A percentile compares a stretch with the other conserved stretches of the same genome.
These are phyloP conservation scores for Drosophila imparisetae DNA, from an alignment of 2,888 invertebrate species.

Conservation along the genomic window DNA sequence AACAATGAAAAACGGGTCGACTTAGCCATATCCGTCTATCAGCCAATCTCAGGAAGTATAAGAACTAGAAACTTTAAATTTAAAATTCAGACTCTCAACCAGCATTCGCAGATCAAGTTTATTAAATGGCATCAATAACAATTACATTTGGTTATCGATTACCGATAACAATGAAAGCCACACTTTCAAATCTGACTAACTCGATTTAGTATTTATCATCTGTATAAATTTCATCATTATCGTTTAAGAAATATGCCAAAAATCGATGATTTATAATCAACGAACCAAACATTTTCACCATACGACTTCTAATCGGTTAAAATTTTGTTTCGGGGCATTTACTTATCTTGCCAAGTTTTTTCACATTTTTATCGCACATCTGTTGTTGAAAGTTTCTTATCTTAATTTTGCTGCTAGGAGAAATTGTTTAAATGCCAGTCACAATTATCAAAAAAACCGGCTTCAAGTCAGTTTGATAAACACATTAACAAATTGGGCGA, in stretches of 20 bases:
- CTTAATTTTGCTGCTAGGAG: slow-evolving; percentile 18
- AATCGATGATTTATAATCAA: neutral
- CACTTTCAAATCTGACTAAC: neutral
- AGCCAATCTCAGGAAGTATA: neutral
- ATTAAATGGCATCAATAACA: neutral
- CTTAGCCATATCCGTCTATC: neutral
- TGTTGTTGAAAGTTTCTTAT: slow-evolving; percentile 20
- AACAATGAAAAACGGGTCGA: neutral
- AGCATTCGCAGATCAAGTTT: neutral
- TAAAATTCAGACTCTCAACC: neutral
- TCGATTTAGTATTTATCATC: neutral
- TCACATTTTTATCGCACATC: slow-evolving; percentile 5
- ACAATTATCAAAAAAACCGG: slow-evolving; percentile 25
- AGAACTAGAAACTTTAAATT: neutral
- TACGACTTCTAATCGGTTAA: neutral
- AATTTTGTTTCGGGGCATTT: neutral
- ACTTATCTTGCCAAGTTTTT: neutral
- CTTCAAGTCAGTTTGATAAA: slow-evolving; percentile 14
- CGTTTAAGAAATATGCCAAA: neutral
- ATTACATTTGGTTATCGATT: neutral
- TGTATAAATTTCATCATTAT: neutral
- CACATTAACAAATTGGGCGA: slow-evolving; percentile 39
- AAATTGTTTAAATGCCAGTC: slow-evolving; percentile 14
- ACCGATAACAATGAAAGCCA: neutral
- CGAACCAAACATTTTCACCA: neutral